Evolutionary conservation across 2,797 vertebrate genomes (phyloP).

Genomic region (Lutjanus campechanus): DNA sequence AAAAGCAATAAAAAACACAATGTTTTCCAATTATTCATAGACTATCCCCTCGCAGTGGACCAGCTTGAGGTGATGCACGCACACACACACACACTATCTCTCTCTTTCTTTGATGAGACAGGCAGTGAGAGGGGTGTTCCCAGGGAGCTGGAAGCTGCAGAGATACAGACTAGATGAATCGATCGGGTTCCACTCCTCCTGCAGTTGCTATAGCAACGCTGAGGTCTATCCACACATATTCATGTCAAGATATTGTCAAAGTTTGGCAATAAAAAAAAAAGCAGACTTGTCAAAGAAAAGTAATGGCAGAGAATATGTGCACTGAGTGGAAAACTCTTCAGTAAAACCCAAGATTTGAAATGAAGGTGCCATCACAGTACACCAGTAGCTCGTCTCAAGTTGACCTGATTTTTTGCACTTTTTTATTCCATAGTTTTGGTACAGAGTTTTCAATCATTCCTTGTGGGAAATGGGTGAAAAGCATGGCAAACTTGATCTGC

Average conservation of each 20-base stretch:
- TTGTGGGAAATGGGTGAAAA: neutral
- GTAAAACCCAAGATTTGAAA: neutral
- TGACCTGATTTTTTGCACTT: neutral
- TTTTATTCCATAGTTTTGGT: neutral
- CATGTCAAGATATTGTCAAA: conserved; percentile 56
- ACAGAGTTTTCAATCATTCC: neutral
- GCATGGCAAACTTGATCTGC: neutral
- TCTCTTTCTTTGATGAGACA: conserved; percentile 73
- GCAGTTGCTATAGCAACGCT: conserved; percentile 84
- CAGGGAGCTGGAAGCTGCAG: conserved; percentile 74
- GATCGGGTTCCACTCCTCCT: conserved; percentile 68
- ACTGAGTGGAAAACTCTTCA: neutral
- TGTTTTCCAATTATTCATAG: conserved; percentile 31
- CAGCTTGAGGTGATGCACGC: conserved; percentile 44
- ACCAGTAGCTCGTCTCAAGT: neutral
- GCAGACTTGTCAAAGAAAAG: conserved; percentile 29
- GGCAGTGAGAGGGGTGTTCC: conserved; percentile 76
- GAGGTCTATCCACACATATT: conserved; percentile 62
- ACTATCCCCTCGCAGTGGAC: conserved; percentile 29
- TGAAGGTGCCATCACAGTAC: neutral
- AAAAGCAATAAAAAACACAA: conserved; percentile 29
- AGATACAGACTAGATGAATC: conserved; percentile 72
- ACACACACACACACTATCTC: conserved; percentile 12
- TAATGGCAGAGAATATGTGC: neutral
- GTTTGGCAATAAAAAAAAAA: conserved; percentile 33